phyloP scores from a whole-genome alignment of 2,797 vertebrate species.

The Gephyroberyx darwinii region DNA sequence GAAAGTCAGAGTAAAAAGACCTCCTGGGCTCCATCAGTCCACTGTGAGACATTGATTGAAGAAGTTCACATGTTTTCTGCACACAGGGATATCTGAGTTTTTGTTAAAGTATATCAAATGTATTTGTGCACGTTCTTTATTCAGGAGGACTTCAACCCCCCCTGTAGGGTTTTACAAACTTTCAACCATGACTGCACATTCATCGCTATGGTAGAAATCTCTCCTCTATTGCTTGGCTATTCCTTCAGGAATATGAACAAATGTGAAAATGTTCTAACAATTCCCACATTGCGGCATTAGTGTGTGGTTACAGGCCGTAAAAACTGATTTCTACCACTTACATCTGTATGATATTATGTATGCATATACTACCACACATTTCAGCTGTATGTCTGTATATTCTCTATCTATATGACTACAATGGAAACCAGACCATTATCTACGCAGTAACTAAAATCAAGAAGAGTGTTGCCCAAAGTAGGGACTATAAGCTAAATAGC shows the following conservation, averaged over 20 bases:
- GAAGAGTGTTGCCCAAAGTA: neutral
- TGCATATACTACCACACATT: neutral
- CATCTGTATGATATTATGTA: neutral
- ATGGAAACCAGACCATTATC: neutral
- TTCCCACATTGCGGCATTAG: neutral
- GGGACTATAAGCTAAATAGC: neutral
- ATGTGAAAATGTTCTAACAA: neutral
- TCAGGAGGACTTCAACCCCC: too few species aligned
- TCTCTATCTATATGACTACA: neutral
- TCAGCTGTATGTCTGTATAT: slow-evolving; percentile 12
- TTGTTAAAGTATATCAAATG: too few species aligned
- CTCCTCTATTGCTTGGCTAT: neutral
- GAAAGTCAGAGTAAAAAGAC: too few species aligned
- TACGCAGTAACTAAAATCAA: neutral
- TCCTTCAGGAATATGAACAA: neutral
- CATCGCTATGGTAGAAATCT: neutral
- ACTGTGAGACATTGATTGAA: too few species aligned
- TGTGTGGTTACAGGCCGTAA: neutral
- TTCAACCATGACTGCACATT: too few species aligned
- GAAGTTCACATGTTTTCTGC: too few species aligned
- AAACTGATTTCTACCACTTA: neutral
- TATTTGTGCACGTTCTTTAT: too few species aligned
- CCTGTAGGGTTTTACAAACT: too few species aligned
- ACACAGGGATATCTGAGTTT: too few species aligned
- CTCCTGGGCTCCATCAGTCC: too few species aligned